These are phyloP conservation scores for Otus sunia DNA, from an alignment of 2,113 vertebrate genomes.

Conservation along the genomic window DNA sequence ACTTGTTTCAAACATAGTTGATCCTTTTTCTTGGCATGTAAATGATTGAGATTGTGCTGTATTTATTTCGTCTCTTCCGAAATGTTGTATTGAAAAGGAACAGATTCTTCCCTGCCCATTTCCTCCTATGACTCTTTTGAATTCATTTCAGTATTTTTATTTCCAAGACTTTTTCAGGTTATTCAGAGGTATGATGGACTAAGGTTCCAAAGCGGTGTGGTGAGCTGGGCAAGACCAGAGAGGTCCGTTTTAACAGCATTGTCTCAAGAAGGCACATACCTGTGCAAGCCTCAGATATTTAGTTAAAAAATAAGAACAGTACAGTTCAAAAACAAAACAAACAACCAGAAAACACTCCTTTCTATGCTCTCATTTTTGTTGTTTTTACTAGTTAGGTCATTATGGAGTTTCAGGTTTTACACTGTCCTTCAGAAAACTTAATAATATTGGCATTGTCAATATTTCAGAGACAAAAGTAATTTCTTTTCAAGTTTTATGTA, in stretches of 20 bases:
- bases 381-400: neutral
- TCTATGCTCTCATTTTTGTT: neutral
- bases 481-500: neutral
- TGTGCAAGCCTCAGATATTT: neutral
- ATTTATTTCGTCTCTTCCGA: constrained; percentile 41
- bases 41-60: neutral
- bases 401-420: neutral
- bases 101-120: constrained; percentile 7
- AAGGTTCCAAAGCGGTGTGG: neutral
- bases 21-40: constrained; percentile 43
- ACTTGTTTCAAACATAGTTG: constrained; percentile 38
- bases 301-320: neutral
- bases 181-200: neutral
- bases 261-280: neutral
- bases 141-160: neutral
- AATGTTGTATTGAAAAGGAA: constrained; percentile 33
- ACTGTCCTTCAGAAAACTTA: neutral
- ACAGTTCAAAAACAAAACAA: neutral
- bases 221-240: neutral
- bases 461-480: neutral
- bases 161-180: constrained; percentile 9
- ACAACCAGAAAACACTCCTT: neutral
- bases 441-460: neutral
- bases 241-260: neutral
- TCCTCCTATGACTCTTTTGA: neutral